Conservation (phyloP, 2,113 vertebrate species). For the Macquaria australasica region DNA sequence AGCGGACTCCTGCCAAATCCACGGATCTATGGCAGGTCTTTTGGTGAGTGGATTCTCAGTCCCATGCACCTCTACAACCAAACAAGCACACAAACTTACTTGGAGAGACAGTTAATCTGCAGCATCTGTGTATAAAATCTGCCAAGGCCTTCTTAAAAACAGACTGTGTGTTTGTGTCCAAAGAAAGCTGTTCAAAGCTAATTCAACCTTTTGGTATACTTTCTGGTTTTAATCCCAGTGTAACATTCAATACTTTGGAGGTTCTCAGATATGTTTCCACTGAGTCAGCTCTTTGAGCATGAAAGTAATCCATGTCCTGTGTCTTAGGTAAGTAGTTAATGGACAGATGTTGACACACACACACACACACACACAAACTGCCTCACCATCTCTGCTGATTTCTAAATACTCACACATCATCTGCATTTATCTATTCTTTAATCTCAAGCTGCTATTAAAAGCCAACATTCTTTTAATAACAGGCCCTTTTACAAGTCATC, state of each 20-base stretch:
- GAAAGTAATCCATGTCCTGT: conserved; percentile 6
- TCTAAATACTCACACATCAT: conserved; percentile 29
- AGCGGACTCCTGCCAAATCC: conserved; percentile 66
- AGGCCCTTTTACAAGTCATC: conserved; percentile 53
- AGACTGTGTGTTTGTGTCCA: conserved; percentile 8
- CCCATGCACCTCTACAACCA: conserved; percentile 69
- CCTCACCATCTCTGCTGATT: background rate
- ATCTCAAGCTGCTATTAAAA: conserved; percentile 63
- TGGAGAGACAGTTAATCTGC: conserved; percentile 22
- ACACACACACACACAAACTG: background rate
- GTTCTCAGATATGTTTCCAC: conserved; percentile 15
- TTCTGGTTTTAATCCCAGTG: conserved; percentile 15
- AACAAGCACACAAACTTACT: conserved; percentile 36
- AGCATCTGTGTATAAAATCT: conserved; percentile 4
- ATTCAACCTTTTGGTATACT: background rate
- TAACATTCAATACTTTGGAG: conserved; percentile 35
- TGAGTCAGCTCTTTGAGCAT: conserved; percentile 8
- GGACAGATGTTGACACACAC: conserved; percentile 36
- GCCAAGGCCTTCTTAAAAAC: background rate
- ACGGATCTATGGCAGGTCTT: conserved; percentile 62
- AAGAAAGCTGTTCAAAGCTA: background rate
- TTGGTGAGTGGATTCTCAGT: conserved; percentile 70
- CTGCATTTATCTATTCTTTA: conserved; percentile 57
- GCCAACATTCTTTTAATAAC: conserved; percentile 61
- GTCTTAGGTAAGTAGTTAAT: conserved; percentile 26